Evolutionary conservation across 2,888 invertebrate species (phyloP).

Genomic region (Habrosyne pyritoides): DNA sequence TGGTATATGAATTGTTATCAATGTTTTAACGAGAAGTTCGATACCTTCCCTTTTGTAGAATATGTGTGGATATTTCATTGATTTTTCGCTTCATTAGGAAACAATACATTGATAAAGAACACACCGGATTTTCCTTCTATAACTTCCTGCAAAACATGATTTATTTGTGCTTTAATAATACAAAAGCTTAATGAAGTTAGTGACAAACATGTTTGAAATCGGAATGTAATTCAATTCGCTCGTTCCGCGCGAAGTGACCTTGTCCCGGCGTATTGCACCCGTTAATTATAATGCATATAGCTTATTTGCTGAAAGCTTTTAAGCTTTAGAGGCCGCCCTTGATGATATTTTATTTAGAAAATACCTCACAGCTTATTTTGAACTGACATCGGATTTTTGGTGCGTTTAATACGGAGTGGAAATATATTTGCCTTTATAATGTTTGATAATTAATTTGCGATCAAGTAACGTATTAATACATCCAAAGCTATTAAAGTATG

Average conservation of each 20-base stretch:
- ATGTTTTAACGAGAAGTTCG: neutral
- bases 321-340: neutral
- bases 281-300: conserved; percentile 41
- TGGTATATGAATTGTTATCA: neutral
- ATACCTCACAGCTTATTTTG: neutral
- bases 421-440: neutral
- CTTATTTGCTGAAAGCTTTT: conserved; percentile 15
- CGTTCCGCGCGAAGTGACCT: conserved; percentile 38
- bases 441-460: no score
- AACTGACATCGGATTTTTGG: neutral
- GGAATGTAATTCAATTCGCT: conserved; percentile 22
- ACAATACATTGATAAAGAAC: conserved; percentile 3
- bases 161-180: conserved; percentile 1
- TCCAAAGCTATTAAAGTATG: no score
- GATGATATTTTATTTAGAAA: neutral
- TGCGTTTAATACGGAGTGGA: neutral
- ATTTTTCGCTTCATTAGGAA: conserved; percentile 4
- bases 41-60: neutral
- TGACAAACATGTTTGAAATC: neutral
- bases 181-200: neutral
- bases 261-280: conserved; percentile 41
- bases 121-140: conserved; percentile 5
- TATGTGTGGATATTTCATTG: neutral
- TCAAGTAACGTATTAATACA: no score
- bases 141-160: conserved; percentile 7